These are phyloP conservation scores for Dicaeum eximium DNA, from an alignment of 2,113 vertebrate genomes.

Conservation along the genomic window DNA sequence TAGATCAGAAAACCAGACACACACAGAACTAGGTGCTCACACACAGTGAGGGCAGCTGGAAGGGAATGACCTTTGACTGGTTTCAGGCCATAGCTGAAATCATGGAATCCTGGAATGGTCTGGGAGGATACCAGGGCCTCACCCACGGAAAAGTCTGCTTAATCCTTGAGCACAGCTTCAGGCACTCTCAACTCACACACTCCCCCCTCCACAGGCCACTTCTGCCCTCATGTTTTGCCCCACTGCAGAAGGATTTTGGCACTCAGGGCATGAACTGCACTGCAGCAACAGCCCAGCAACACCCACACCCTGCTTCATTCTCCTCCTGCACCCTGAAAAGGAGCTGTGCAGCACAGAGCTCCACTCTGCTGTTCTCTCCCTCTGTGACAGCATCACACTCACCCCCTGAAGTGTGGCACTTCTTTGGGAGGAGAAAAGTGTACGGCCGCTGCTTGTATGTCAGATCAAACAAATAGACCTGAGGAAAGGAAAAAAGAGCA, in stretches of 20 bases:
- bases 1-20: not conserved
- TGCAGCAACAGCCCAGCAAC: not conserved
- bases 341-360: rapidly evolving
- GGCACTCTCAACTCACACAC: not conserved
- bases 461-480: constrained; percentile 98
- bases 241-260: not conserved
- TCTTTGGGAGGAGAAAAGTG: constrained; percentile 91
- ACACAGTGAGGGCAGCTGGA: not conserved
- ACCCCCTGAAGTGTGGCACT: constrained; percentile 87
- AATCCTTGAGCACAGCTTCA: not conserved
- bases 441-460: constrained; percentile 95
- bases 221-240: not conserved
- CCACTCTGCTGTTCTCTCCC: not conserved
- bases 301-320: not conserved
- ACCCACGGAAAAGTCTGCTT: not conserved
- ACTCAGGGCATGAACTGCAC: not conserved
- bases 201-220: not conserved
- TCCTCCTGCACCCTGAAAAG: not conserved
- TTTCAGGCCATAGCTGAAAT: rapidly evolving
- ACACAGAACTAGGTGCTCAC: not conserved
- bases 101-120: not conserved
- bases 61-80: not conserved
- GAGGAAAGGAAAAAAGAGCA: not conserved
- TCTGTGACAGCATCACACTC: constrained; percentile 8
- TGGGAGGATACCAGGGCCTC: not conserved